Conservation (phyloP, 2,113 vertebrate species). For the Sula dactylatra region DNA sequence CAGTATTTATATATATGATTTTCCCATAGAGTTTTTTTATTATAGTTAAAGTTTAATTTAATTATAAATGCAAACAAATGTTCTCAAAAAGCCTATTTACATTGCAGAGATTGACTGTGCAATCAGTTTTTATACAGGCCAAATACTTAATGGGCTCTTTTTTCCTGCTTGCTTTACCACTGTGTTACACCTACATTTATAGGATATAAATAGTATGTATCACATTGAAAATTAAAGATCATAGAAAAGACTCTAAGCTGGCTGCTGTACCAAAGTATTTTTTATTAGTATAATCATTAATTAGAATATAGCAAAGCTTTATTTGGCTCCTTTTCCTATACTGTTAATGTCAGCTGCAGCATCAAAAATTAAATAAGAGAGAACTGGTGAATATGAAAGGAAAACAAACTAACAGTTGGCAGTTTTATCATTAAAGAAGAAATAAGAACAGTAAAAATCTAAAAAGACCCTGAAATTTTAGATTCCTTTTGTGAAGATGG, state of each 20-base stretch:
- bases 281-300: slow-evolving; percentile 58
- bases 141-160: slow-evolving; percentile 15
- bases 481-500: neutral
- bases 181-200: slow-evolving; percentile 40
- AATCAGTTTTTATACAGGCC: neutral
- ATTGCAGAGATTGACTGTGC: slow-evolving; percentile 12
- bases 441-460: neutral
- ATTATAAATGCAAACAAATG: slow-evolving; percentile 50
- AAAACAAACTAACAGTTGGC: slow-evolving; percentile 11
- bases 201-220: slow-evolving; percentile 35
- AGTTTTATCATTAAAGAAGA: slow-evolving; percentile 47
- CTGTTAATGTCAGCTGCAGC: slow-evolving; percentile 30
- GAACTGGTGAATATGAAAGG: neutral
- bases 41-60: slow-evolving; percentile 29
- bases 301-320: slow-evolving; percentile 47
- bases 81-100: slow-evolving; percentile 38
- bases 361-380: slow-evolving; percentile 54
- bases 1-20: neutral
- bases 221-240: slow-evolving; percentile 27
- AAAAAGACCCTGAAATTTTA: neutral
- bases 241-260: slow-evolving; percentile 36
- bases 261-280: slow-evolving; percentile 46
- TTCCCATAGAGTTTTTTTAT: neutral
- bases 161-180: neutral
- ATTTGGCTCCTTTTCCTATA: slow-evolving; percentile 39